These are phyloP conservation scores for Aramus guarauna DNA, from an alignment of 2,113 vertebrate species.

Conservation along the genomic window DNA sequence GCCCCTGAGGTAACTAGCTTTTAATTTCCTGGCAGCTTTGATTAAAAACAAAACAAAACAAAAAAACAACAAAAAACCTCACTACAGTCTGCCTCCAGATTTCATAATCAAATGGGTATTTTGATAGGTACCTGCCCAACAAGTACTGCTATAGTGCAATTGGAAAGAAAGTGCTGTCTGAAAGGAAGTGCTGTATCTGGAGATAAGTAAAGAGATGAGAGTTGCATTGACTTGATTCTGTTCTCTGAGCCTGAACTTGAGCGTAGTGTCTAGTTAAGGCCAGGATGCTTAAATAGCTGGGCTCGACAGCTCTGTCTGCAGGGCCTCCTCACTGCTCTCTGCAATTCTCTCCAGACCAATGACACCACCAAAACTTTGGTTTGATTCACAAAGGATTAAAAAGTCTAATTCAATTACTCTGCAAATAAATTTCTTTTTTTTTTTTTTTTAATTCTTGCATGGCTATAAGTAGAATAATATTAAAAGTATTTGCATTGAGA, in stretches of 20 bases:
- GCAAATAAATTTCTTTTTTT: background rate
- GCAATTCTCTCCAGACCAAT: background rate
- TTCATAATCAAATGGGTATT: background rate
- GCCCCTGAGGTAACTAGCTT: background rate
- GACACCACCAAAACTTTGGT: background rate
- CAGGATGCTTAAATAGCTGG: background rate
- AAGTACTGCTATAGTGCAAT: accelerated
- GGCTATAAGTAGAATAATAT: background rate
- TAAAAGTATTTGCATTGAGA: background rate
- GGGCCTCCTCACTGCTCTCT: background rate
- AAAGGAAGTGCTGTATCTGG: background rate
- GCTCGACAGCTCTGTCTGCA: background rate
- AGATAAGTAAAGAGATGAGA: background rate
- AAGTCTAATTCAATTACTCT: background rate
- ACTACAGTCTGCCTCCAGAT: background rate
- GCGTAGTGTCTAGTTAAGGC: no score
- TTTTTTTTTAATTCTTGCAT: background rate
- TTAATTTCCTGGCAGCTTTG: background rate
- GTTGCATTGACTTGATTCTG: background rate
- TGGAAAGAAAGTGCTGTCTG: background rate
- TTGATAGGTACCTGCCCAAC: background rate
- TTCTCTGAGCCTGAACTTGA: background rate
- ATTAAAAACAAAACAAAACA: no score
- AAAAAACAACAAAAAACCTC: no score
- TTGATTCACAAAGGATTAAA: background rate